Percentiles rank a stretch among this genome's conserved stretches.
Conservation (phyloP, 2,113 vertebrate species). For the Nerophis ophidion region DNA sequence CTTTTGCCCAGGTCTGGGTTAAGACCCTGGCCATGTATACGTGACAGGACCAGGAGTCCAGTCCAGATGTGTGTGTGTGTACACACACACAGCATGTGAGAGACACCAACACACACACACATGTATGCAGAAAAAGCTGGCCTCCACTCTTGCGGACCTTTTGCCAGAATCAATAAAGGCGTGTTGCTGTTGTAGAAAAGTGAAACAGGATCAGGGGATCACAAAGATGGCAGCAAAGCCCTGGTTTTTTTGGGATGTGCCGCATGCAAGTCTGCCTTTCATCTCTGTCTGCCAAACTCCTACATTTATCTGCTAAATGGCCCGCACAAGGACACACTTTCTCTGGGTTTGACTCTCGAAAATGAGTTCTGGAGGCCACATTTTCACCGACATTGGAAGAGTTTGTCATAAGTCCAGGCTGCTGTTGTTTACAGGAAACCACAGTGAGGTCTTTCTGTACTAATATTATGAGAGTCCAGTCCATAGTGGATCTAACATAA, state of each 20-base stretch:
- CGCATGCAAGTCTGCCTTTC: conserved; percentile 29
- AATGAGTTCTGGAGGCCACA: neutral
- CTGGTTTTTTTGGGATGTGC: conserved; percentile 25
- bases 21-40: conserved; percentile 18
- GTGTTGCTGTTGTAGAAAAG: conserved; percentile 57
- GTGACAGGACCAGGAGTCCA: conserved; percentile 33
- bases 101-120: conserved; percentile 32
- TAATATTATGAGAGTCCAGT: too few species aligned
- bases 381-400: neutral
- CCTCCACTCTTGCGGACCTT: conserved; percentile 49
- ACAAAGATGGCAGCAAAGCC: conserved; percentile 43
- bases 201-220: conserved; percentile 50
- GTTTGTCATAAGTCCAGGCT: neutral
- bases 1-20: too few species aligned
- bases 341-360: neutral
- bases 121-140: conserved; percentile 26
- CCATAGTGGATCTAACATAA: too few species aligned
- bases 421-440: neutral
- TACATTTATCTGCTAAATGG: conserved; percentile 12
- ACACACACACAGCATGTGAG: too few species aligned
- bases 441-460: neutral
- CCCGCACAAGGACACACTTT: neutral
- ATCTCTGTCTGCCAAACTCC: conserved; percentile 2
- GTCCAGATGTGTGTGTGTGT: conserved; percentile 22
- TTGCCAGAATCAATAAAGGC: conserved; percentile 69